These are phyloP conservation scores for Sarcophaga carnaria DNA, from an alignment of 2,888 invertebrate genomes.

Conservation along the genomic window DNA sequence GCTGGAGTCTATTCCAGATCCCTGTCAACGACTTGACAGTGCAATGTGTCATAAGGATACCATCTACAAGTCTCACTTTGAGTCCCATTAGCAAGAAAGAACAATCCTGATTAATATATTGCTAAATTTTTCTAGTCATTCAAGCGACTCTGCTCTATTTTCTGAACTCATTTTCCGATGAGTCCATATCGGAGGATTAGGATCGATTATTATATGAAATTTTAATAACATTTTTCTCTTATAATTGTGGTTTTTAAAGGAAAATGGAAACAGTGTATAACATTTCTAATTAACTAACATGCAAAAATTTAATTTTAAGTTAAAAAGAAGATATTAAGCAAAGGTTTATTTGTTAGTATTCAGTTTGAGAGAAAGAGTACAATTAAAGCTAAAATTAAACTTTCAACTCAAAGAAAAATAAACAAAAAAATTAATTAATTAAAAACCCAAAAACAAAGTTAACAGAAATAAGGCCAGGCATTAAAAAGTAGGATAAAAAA, in stretches of 20 bases:
- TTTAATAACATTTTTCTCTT: too few relatives aligned
- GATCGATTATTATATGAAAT: too few relatives aligned
- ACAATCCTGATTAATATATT: too few relatives aligned
- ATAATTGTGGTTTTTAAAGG: background rate
- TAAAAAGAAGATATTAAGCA: background rate
- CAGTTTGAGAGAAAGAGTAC: background rate
- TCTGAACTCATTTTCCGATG: too few relatives aligned
- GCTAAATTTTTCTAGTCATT: too few relatives aligned
- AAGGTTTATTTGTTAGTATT: conserved; percentile 9
- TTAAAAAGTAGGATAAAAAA: background rate
- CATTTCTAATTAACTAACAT: conserved; percentile 60
- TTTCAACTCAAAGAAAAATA: conserved; percentile 10
- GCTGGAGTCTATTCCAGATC: too few relatives aligned
- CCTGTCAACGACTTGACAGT: too few relatives aligned
- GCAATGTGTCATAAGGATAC: too few relatives aligned
- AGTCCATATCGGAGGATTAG: too few relatives aligned
- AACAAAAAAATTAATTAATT: conserved; percentile 30
- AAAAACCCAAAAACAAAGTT: conserved; percentile 29
- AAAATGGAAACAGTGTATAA: conserved; percentile 46
- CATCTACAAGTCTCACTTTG: too few relatives aligned
- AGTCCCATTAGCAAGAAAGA: too few relatives aligned
- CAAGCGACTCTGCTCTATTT: too few relatives aligned
- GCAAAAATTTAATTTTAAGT: conserved; percentile 49
- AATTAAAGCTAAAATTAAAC: conserved; percentile 15
- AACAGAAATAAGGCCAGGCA: conserved; percentile 21